These are phyloP conservation scores for Mesitornis unicolor DNA, from an alignment of 2,113 vertebrate genomes.

Conservation along the genomic window DNA sequence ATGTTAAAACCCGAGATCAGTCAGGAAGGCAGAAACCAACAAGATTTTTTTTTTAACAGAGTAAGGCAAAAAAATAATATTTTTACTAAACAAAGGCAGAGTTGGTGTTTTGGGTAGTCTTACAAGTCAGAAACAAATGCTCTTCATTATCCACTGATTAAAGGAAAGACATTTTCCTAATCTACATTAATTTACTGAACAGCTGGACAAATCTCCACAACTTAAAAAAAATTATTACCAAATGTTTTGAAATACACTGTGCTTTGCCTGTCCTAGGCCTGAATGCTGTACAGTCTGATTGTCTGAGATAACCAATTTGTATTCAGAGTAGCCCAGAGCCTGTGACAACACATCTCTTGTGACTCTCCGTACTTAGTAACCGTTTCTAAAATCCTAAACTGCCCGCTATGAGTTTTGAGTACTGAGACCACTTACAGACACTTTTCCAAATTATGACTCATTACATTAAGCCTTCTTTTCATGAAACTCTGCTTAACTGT, in stretches of 20 bases:
- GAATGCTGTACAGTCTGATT: slow-evolving; percentile 4
- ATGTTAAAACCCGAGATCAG: not conserved
- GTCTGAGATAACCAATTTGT: slow-evolving; percentile 24
- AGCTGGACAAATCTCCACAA: slow-evolving; percentile 59
- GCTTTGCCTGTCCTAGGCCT: not conserved
- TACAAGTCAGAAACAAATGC: slow-evolving; percentile 58
- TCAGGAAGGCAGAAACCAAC: not conserved
- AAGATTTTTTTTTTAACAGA: not conserved
- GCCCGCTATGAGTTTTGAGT: not conserved
- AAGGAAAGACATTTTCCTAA: slow-evolving; percentile 66
- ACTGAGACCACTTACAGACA: slow-evolving; percentile 35
- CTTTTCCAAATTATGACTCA: slow-evolving; percentile 75
- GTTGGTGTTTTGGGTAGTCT: slow-evolving; percentile 4
- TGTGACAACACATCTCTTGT: slow-evolving; percentile 16
- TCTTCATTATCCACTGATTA: slow-evolving; percentile 76
- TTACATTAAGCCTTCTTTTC: slow-evolving; percentile 62
- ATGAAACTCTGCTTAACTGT: slow-evolving; percentile 63
- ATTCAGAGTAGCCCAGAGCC: slow-evolving; percentile 4
- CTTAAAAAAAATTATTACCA: slow-evolving; percentile 68
- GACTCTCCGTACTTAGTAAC: slow-evolving; percentile 32
- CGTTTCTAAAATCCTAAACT: slow-evolving; percentile 34
- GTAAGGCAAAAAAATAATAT: not conserved
- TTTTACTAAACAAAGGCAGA: slow-evolving; percentile 37
- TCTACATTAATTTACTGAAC: slow-evolving; percentile 34
- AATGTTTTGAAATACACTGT: slow-evolving; percentile 49